Evolutionary conservation across 1,140 invertebrate species (phyloP).

Genomic region (Matsumurasca onukii): DNA sequence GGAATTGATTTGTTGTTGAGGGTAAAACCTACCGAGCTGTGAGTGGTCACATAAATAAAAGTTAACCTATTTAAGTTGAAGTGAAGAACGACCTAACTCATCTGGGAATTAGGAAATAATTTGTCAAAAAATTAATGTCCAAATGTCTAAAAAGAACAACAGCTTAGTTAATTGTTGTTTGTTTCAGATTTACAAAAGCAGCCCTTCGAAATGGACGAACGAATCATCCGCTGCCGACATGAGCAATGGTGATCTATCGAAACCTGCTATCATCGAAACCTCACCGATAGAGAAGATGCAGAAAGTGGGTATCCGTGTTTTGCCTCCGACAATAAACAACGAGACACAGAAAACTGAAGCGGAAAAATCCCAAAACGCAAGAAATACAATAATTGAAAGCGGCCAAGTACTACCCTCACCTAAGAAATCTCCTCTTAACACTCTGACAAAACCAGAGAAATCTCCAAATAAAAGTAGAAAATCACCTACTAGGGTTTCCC

Average conservation of each 20-base stretch:
- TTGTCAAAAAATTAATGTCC: too few relatives aligned
- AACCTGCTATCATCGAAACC: conserved; percentile 37
- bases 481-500: background rate
- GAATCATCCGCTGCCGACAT: conserved; percentile 28
- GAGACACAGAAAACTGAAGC: conserved; percentile 45
- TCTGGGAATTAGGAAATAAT: too few relatives aligned
- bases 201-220: conserved; percentile 26
- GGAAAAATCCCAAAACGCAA: conserved; percentile 51
- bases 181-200: conserved; percentile 34
- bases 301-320: conserved; percentile 70
- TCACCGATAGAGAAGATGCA: conserved; percentile 46
- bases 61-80: too few relatives aligned
- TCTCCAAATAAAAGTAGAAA: conserved; percentile 22
- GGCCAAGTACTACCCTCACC: conserved; percentile 21
- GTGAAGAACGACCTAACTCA: too few relatives aligned
- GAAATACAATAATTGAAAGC: conserved; percentile 47
- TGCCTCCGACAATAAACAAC: conserved; percentile 47
- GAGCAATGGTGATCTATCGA: conserved; percentile 32
- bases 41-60: too few relatives aligned
- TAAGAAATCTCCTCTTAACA: conserved; percentile 1
- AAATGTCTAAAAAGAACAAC: too few relatives aligned
- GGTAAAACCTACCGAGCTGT: too few relatives aligned
- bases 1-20: too few relatives aligned
- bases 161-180: conserved; percentile 28
- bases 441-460: conserved; percentile 10